Base-by-base conservation (phyloP, 2,113 vertebrate genomes). In the Phainopepla nitens region DNA sequence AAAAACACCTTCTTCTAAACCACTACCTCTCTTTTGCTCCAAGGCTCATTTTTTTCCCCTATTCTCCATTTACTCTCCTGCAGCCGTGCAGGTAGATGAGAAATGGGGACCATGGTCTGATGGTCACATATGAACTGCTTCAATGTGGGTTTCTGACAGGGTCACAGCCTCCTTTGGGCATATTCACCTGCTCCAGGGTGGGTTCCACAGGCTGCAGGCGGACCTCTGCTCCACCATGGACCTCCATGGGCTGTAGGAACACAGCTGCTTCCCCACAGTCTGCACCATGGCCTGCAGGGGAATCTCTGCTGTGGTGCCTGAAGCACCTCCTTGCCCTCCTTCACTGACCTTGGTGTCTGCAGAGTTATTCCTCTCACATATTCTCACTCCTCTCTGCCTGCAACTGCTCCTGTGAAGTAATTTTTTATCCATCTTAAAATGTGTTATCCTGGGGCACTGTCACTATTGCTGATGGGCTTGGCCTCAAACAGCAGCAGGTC, bases 81-180 rank as follows among this genome's bases (percentile, higher is more conserved):
- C 29, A 68, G 24, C 2, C 0, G 28, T 6, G 4, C 47, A 53
- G 39, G 45, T 2, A 33, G 45, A 18, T 24, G 22, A n/a, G 22
- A 16, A 53, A 47, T 23, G 13, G 9, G 6, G 8, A 6, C 7
- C 35, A 6, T 58, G 39, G 11, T 47, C 64, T 56, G 25, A 28
- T 49, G 22, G 7, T 47, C 21, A 31, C 18, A 19, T 10, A 7
- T 42, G 4, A 56, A 23, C 54, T 31, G 4, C 35, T 20, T 47
- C 18, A 35, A 0, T 8, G 11, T 27, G 25, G 8, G 49, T 42
- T 1, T 4, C 13, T 60, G 41, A 20, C 0, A 2, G 62, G 8
- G 7, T 33, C 18, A 23, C 39, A 56, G 31, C 21, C n/a, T 82
- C 10, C 21, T 54, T 68, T 47, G 29, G 41, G 5, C n/a, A 27